Percentiles rank a stretch among this genome's conserved stretches.
Conservation (phyloP, 1,140 invertebrate species). For the Delia radicum region DNA sequence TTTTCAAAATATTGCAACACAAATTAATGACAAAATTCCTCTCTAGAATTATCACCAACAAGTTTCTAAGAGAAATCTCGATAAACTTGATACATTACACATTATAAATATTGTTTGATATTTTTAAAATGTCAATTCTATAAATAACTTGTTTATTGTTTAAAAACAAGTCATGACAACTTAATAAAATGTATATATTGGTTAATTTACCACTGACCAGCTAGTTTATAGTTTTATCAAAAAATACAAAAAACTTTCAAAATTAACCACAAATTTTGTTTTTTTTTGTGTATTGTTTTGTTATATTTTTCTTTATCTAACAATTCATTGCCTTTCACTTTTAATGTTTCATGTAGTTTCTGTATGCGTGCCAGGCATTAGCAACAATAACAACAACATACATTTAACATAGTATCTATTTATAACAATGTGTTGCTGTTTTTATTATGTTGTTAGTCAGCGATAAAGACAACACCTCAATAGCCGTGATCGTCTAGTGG, state of each 20-base stretch:
- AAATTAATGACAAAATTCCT: neutral
- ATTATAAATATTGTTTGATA: neutral
- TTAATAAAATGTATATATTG: neutral
- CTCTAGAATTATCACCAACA: neutral
- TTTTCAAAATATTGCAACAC: neutral
- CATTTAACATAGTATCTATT: neutral
- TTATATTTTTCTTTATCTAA: neutral
- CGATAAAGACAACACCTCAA: constrained; percentile 18
- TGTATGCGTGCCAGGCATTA: neutral
- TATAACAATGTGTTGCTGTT: neutral
- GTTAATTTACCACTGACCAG: neutral
- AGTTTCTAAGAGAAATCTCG: neutral
- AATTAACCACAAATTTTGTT: neutral
- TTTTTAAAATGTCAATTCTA: neutral
- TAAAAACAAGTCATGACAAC: neutral
- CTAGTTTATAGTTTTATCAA: neutral
- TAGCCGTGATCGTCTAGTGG: constrained; percentile 79
- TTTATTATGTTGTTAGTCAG: neutral
- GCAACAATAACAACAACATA: neutral
- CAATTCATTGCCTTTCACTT: neutral
- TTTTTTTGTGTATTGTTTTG: neutral
- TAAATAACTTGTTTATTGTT: neutral
- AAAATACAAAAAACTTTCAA: neutral
- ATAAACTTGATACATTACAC: too few species aligned
- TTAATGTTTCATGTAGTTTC: neutral